Evolutionary conservation across 2,888 invertebrate species (phyloP).

Genomic region (Nomada fucata): DNA sequence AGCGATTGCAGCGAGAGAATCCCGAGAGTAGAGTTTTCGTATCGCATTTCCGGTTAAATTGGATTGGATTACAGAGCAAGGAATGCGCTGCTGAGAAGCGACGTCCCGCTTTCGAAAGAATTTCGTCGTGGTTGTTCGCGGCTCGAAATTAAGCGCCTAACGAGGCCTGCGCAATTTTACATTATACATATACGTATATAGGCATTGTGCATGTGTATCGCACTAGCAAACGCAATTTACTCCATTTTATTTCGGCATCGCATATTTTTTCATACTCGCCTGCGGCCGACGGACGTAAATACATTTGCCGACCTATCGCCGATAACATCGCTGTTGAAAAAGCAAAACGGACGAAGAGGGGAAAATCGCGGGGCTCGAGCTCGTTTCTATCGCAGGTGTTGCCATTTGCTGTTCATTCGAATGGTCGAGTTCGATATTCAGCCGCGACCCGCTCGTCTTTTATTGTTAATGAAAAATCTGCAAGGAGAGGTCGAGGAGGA

Average conservation of each 20-base stretch:
- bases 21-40: slow-evolving; percentile 63
- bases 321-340: background rate
- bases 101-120: slow-evolving; percentile 11
- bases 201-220: no score
- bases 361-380: background rate
- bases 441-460: background rate
- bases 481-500: background rate
- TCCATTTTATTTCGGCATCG: no score
- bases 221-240: background rate
- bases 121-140: background rate
- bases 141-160: slow-evolving; percentile 20
- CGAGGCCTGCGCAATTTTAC: background rate
- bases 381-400: slow-evolving; percentile 3
- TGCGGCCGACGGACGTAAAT: no score
- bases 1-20: slow-evolving; percentile 45
- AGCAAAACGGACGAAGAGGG: background rate
- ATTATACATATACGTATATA: no score
- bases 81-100: slow-evolving; percentile 57
- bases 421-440: slow-evolving; percentile 12
- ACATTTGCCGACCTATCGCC: no score
- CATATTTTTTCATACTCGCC: no score
- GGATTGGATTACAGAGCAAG: slow-evolving; percentile 59
- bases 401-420: slow-evolving; percentile 2
- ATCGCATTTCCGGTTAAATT: slow-evolving; percentile 50
- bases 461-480: slow-evolving; percentile 28